These are phyloP conservation scores for Sturnira hondurensis DNA, from an alignment of 2,113 vertebrate genomes.

Conservation along the genomic window DNA sequence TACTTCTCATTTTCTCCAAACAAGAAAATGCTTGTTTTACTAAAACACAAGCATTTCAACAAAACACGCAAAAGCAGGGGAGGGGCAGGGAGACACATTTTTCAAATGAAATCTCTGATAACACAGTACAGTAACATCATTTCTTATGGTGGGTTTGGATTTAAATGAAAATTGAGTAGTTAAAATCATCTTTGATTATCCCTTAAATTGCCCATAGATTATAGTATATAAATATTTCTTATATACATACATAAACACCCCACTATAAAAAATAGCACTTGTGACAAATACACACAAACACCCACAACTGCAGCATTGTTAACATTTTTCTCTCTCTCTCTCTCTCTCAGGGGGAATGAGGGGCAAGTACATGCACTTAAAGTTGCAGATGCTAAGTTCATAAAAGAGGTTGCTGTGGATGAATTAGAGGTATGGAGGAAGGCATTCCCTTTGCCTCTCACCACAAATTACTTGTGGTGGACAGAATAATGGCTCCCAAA, in stretches of 20 bases:
- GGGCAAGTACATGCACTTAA: background rate
- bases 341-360: background rate
- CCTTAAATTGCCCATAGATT: background rate
- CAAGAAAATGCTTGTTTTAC: no score
- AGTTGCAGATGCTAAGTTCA: background rate
- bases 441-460: background rate
- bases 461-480: background rate
- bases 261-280: background rate
- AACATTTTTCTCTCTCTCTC: background rate
- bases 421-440: background rate
- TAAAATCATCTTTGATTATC: constrained; percentile 5
- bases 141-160: background rate
- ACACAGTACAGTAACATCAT: background rate
- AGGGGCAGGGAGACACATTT: background rate
- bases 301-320: background rate
- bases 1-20: background rate
- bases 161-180: background rate
- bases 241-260: background rate
- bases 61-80: background rate
- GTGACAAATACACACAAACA: background rate
- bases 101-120: constrained; percentile 19
- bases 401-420: background rate
- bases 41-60: background rate
- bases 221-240: background rate
- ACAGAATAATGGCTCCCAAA: background rate